A percentile compares a stretch with the other conserved stretches of the same genome.
These are phyloP conservation scores for Melanotaenia pygmaea DNA, from an alignment of 2,797 vertebrate species.

Conservation along the genomic window DNA sequence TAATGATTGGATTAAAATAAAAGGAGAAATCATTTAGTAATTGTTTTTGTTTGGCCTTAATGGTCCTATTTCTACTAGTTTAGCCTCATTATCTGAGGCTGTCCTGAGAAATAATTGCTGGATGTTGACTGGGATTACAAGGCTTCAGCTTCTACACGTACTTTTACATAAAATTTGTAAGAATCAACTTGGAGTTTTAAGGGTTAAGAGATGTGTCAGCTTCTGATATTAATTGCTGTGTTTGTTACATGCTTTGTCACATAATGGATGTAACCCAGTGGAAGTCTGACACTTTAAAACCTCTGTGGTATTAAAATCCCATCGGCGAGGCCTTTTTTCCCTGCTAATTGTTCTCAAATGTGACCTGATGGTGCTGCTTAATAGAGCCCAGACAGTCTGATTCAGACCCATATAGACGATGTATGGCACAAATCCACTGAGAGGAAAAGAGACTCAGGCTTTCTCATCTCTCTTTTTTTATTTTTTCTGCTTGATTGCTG, in stretches of 20 bases:
- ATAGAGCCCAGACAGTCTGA: constrained; percentile 57
- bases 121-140: no score
- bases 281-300: constrained; percentile 72
- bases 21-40: no score
- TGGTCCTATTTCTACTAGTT: no score
- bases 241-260: constrained; percentile 69
- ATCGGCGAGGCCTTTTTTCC: constrained; percentile 53
- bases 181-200: constrained; percentile 44
- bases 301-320: constrained; percentile 76
- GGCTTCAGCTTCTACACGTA: constrained; percentile 5
- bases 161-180: constrained; percentile 48
- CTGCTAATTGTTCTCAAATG: constrained; percentile 80
- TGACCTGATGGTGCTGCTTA: constrained; percentile 65
- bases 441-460: constrained; percentile 55
- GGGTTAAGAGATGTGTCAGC: constrained; percentile 48
- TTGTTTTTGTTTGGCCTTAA: no score
- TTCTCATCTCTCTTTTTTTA: constrained; percentile 38
- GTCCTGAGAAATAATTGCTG: no score
- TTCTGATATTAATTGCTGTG: constrained; percentile 68
- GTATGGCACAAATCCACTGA: constrained; percentile 50
- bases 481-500: constrained; percentile 57
- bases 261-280: constrained; percentile 72
- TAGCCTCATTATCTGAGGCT: no score
- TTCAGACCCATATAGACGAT: constrained; percentile 51
- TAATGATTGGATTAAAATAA: no score